Evolutionary conservation across 2,113 vertebrate species (phyloP), one percentile per base, ranked within the genome.

Genomic region (Aptenodytes patagonicus): DNA sequence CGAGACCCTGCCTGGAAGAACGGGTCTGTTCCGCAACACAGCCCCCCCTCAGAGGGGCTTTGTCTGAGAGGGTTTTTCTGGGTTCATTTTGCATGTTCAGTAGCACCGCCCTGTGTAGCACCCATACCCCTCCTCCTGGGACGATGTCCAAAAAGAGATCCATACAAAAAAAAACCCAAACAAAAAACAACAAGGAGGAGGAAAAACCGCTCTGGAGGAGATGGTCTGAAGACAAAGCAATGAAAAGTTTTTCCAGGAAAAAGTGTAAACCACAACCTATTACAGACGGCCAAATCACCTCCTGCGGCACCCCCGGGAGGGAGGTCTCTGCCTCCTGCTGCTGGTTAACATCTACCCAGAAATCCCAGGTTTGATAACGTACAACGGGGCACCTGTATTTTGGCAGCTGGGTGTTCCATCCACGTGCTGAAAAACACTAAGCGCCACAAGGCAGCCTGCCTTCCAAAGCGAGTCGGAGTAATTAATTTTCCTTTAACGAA

Each of bases 321-420:
- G 38, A 11, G 15, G 24, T 2, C 10, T 9, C 49, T 11, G 54
- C 52, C 42, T 46, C 47, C 69, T 2, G 1, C 61, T 22, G 61
- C 49, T 3, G 0, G 7, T 13, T 13, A 24, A 24, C 7, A 3
- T 1, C 34, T 11, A 8, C 38, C 49, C 2, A 6, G 24, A 34
- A 31, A 4, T 16, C 77, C 17, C 18, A 2, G 47, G 32, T 15
- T 13, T 18, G 47, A 4, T 2, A 20, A 40, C 2, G 2, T 3
- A 15, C 26, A 7, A 21, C 19, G 3, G 5, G 26, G 17, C 18
- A 7, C 24, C 79, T 1, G 10, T 3, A 24, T 9, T 13, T 4
- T 1, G 2, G 68, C 49, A 25, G 69, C 47, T 0, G 25, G 24
- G 2, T 1, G 17, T 3, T 47, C 58, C 2, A 22, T 1, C 60